These are phyloP conservation scores for Pogoniulus pusillus DNA, from an alignment of 2,797 vertebrate species.

Conservation along the genomic window DNA sequence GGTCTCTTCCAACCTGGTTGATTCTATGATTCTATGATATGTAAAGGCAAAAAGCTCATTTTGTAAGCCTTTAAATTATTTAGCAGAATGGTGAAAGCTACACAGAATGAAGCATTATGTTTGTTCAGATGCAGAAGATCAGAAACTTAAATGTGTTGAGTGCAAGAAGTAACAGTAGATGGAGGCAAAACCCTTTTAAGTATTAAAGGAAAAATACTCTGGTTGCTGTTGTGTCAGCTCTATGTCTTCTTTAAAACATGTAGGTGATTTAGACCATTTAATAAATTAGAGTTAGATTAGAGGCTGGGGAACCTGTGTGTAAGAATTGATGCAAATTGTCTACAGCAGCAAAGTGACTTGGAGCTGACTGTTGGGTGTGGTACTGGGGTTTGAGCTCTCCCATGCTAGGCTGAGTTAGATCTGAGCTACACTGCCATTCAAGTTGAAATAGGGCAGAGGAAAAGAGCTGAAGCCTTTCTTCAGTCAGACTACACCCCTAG, in stretches of 20 bases:
- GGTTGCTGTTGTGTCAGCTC: background rate
- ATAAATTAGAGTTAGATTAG: background rate
- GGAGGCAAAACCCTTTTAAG: background rate
- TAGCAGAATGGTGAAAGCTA: background rate
- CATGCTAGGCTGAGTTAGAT: background rate
- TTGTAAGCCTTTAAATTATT: background rate
- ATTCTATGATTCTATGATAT: too few species aligned
- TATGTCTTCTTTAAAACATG: background rate
- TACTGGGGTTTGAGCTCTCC: background rate
- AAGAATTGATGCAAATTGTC: background rate
- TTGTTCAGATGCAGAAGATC: background rate
- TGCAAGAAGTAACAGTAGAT: background rate
- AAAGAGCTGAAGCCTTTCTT: background rate
- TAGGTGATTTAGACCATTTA: background rate
- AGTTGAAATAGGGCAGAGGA: background rate
- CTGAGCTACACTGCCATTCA: rapidly evolving
- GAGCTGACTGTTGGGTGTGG: background rate
- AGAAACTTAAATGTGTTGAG: background rate
- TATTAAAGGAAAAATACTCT: background rate
- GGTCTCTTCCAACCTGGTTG: too few species aligned
- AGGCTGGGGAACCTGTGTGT: background rate
- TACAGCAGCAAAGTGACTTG: background rate
- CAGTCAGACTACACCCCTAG: background rate
- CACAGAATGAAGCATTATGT: background rate
- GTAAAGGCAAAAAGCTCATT: background rate